Evolutionary conservation across 2,888 invertebrate genomes (phyloP), one percentile per base, ranked within the genome.

Genomic region (Conops quadrifasciatus): DNA sequence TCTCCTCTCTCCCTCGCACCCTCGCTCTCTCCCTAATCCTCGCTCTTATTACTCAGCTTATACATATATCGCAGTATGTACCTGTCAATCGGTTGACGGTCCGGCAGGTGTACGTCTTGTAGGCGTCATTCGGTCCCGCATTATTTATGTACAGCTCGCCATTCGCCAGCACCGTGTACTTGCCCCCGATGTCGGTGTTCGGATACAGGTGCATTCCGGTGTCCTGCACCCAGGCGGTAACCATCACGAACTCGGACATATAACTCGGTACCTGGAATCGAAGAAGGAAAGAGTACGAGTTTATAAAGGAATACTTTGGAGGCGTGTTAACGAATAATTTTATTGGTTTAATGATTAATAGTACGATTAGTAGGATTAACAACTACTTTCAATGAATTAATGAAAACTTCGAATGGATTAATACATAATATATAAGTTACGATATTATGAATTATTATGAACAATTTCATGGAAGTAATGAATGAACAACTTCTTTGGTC

Each of bases 141-240:
- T 92, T 90, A 84, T 92, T 92, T 83, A 95, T 92, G 87, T 94
- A 94, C 76, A 96, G 87, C 78, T 94, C 94, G 19, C 95, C 95
- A 82, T 92, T 93, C 77, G 91, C 90, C 74, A 95, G 87, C 66
- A 94, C 90, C 77, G 92, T 91, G 85, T 93, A 93, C 84, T 93
- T 93, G 72, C 90, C 91, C 87, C 90, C 91, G 79, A 91, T 91
- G 83, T 91, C 91, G 56, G 91, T 91, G 79, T 91, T 91, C 49
- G 92, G 92, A 84, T 91, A 92, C 80, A 94, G 92, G 86, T 91
- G 93, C 87, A 92, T 89, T 78, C 90, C 90, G 71, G 92, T 92
- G 79, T 94, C 94, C 84, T 94, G 93, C 75, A 94, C 90, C 97
- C 97, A 97, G 68, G 95, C 94, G 45, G 95, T 95, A 74, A 92